phyloP scores from a whole-genome alignment of 2,888 invertebrate genomes.

The Pammene aurita region DNA sequence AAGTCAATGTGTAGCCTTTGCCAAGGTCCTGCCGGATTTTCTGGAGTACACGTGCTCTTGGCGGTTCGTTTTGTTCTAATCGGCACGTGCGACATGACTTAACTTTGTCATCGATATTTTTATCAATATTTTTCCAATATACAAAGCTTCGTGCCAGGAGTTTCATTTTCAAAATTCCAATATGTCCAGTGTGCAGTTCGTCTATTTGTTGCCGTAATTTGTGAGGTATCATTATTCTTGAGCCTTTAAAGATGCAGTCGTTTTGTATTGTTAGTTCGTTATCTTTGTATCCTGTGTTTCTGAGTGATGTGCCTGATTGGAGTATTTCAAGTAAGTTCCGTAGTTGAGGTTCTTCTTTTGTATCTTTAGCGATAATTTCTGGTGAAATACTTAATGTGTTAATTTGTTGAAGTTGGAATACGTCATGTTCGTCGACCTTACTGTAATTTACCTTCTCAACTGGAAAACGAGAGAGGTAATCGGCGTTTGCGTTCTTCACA shows the following conservation, averaged over 20 bases:
- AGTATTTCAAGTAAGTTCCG: background rate
- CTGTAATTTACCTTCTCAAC: background rate
- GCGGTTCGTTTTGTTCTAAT: no score
- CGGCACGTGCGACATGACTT: no score
- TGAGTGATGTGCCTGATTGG: conserved; percentile 8
- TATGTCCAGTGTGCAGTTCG: conserved; percentile 43
- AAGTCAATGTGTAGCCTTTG: no score
- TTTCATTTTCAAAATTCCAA: background rate
- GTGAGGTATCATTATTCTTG: conserved; percentile 12
- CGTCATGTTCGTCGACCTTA: conserved; percentile 19
- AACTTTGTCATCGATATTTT: no score
- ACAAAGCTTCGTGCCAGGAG: no score
- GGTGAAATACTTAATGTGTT: conserved; percentile 20
- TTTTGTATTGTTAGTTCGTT: conserved; percentile 43
- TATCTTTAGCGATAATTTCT: conserved; percentile 22
- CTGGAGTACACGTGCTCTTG: no score
- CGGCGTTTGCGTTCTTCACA: conserved; percentile 35
- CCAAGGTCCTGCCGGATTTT: no score
- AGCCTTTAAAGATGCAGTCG: conserved; percentile 42
- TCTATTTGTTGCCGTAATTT: conserved; percentile 21
- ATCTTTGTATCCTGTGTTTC: conserved; percentile 25
- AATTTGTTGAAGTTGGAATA: conserved; percentile 43
- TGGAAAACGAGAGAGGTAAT: conserved; percentile 39
- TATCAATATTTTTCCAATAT: no score
- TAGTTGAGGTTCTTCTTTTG: conserved; percentile 36